A percentile compares a stretch with the other conserved stretches of the same genome.
Conservation (phyloP, 2,888 invertebrate species). For the Drosophila eohydei region DNA sequence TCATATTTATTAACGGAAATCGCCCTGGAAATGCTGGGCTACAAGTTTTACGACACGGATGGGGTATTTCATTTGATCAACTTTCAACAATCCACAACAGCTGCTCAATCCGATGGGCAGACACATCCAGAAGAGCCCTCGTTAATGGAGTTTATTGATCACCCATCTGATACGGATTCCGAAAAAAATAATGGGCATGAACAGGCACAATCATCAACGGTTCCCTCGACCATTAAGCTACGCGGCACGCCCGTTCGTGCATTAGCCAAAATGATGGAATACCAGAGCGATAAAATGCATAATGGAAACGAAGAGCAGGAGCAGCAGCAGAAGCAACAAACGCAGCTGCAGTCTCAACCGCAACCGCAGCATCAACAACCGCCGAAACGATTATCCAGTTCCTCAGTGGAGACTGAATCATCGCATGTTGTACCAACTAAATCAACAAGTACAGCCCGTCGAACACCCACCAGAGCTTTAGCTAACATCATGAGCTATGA, state of each 20-base stretch:
- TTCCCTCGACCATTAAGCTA: constrained; percentile 10
- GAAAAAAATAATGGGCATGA: constrained; percentile 27
- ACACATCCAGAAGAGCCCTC: constrained; percentile 56
- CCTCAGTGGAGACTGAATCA: not conserved
- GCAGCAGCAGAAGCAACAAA: not conserved
- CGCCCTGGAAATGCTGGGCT: constrained; percentile 84
- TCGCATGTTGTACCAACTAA: not conserved
- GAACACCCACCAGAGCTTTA: constrained; percentile 49
- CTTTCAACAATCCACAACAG: constrained; percentile 66
- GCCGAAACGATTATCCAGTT: not conserved
- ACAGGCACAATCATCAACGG: not conserved
- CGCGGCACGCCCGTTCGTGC: constrained; percentile 9
- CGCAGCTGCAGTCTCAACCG: not conserved
- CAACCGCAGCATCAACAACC: not conserved
- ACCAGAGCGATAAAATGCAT: constrained; percentile 10
- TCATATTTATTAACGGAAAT: constrained; percentile 83
- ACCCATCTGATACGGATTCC: not conserved
- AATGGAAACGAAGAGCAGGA: constrained; percentile 22
- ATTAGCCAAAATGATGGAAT: constrained; percentile 20
- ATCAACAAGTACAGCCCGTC: constrained; percentile 5
- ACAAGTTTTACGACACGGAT: constrained; percentile 82
- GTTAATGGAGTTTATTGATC: constrained; percentile 53
- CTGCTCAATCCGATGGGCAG: constrained; percentile 40
- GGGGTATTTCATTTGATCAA: constrained; percentile 77
- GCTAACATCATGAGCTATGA: constrained; percentile 57